Evolutionary conservation across 2,113 vertebrate species (phyloP).

Genomic region (Dicaeum eximium): DNA sequence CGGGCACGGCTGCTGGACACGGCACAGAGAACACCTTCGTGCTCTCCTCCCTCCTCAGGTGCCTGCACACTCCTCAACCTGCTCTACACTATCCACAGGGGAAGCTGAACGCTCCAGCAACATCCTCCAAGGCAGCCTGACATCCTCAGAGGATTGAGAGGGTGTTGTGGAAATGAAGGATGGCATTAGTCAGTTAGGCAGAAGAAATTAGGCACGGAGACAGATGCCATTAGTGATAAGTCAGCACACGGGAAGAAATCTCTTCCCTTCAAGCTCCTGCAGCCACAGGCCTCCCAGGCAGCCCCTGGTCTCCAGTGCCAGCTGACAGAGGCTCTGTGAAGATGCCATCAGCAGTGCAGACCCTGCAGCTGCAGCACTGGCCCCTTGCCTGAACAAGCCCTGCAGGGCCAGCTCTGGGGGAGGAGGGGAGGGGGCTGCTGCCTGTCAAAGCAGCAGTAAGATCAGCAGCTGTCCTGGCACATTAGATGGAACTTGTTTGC

Average conservation of each 20-base stretch:
- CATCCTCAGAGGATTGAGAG: not conserved
- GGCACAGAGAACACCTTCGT: not conserved
- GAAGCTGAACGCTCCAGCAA: not conserved
- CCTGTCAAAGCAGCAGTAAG: not conserved
- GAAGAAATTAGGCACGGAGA: not conserved
- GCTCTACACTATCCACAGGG: not conserved
- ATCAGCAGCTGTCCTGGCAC: slow-evolving; percentile 41
- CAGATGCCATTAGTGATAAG: not conserved
- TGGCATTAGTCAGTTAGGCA: not conserved
- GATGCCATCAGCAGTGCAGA: not conserved
- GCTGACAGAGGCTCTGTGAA: not conserved
- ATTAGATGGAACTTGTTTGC: slow-evolving; percentile 18
- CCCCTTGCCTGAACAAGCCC: slow-evolving; percentile 24
- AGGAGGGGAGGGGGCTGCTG: not conserved
- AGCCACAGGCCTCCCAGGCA: not conserved
- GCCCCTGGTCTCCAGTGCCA: not conserved
- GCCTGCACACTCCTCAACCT: not conserved
- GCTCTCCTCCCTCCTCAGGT: not conserved
- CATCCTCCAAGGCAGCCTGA: not conserved
- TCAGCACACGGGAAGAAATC: not conserved
- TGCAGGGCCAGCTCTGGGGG: not conserved
- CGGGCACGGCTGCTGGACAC: not conserved
- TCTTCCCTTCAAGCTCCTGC: not conserved
- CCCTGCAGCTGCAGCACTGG: slow-evolving; percentile 41
- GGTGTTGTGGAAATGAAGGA: not conserved